Base-by-base conservation (phyloP, 2,797 vertebrate genomes). In the Mormyrus hasselquistii region DNA sequence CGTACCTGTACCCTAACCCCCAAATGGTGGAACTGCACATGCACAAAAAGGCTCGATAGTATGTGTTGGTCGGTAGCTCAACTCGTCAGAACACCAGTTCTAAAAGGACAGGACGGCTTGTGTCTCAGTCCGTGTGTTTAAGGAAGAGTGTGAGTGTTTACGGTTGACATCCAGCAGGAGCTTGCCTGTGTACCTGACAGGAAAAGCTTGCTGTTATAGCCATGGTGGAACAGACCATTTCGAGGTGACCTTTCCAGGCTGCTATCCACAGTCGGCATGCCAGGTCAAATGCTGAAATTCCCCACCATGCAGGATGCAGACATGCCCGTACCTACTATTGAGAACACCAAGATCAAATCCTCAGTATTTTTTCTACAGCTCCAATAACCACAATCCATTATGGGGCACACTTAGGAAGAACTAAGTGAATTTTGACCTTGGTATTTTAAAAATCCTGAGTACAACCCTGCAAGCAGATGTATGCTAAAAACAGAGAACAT, bases 201-300 rank as follows among this genome's bases (percentile, higher is more conserved):
- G 88, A 89, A 89, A 82, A 83, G 29, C 49, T 16, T 22, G 53
- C 29, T 47, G 62, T 90, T 5, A 41, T 85, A 59, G 91, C 91
- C 90, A 92, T 93, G 92, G 91, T 91, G 92, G 92, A 91, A 91
- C 76, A 86, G 92, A 90, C 90, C 83, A 0, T 90, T 93, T 88
- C 57, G 9, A 7, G 0, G n/a, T 92, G 91, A 93, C 93, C 92
- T 93, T 92, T 91, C 90, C 41, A 86, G 89, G 69, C 91, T 88
- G 14, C 88, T 88, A 76, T 90, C 92, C 88, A 88, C n/a, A 90
- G 90, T 65, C 87, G 82, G 86, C 76, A 69, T 90, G 88, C 55
- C 50, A n/a, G 44, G 2, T 87, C 38, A 19, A 62, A 86, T 87
- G n/a, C 89, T 91, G 82, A 19, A n/a, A 47, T 19, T 47, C 16